Evolutionary conservation across 1,140 invertebrate genomes (phyloP).

Genomic region (Aphelinus certus): DNA sequence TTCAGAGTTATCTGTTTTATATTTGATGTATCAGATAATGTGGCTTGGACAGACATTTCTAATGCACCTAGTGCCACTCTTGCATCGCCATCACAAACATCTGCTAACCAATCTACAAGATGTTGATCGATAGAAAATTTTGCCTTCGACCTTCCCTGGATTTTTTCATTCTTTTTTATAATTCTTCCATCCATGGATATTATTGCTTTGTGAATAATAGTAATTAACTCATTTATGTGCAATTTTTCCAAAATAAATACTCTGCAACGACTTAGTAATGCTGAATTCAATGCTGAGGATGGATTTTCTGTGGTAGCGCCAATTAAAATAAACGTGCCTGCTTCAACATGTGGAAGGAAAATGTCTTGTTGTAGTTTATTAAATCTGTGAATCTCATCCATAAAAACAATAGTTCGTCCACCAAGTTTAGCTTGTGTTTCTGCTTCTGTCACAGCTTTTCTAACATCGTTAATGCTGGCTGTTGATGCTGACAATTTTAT

Average conservation of each 20-base stretch:
- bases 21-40: slow-evolving; percentile 45
- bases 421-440: slow-evolving; percentile 74
- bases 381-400: slow-evolving; percentile 89
- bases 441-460: slow-evolving; percentile 74
- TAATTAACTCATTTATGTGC: slow-evolving; percentile 65
- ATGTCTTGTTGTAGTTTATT: slow-evolving; percentile 83
- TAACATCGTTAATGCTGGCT: slow-evolving; percentile 78
- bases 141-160: slow-evolving; percentile 40
- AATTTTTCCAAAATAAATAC: slow-evolving; percentile 81
- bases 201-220: slow-evolving; percentile 72
- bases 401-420: slow-evolving; percentile 79
- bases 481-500: slow-evolving; percentile 77
- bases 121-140: slow-evolving; percentile 66
- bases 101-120: slow-evolving; percentile 74
- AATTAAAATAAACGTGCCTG: slow-evolving; percentile 79
- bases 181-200: slow-evolving; percentile 52
- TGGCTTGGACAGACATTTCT: slow-evolving; percentile 72
- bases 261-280: slow-evolving; percentile 78
- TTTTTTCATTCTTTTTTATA: slow-evolving; percentile 33
- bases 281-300: slow-evolving; percentile 82
- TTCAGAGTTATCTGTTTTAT: slow-evolving; percentile 56
- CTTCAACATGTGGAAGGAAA: slow-evolving; percentile 81
- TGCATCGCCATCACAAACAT: slow-evolving; percentile 83
- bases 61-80: slow-evolving; percentile 78
- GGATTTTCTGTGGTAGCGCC: slow-evolving; percentile 89